Evolutionary conservation across 1,140 invertebrate species (phyloP).

Genomic region (Onthophagus taurus): DNA sequence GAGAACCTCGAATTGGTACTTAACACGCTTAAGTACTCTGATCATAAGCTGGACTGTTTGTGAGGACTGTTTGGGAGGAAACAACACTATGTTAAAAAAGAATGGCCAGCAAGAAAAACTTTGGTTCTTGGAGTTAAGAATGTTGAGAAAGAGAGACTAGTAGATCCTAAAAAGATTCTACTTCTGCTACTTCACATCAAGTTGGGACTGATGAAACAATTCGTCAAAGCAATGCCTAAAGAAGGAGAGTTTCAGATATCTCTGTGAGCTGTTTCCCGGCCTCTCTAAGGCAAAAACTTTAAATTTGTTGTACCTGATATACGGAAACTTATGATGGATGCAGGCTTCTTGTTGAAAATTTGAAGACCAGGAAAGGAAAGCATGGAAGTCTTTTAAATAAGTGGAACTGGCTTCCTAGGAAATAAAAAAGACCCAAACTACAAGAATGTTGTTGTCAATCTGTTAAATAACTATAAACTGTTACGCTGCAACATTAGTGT

Average conservation of each 20-base stretch:
- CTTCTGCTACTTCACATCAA: slow-evolving; percentile 31
- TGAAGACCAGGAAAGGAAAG: slow-evolving; percentile 14
- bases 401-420: slow-evolving; percentile 10
- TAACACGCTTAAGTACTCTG: slow-evolving; percentile 12
- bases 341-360: slow-evolving; percentile 14
- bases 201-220: slow-evolving; percentile 30
- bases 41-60: slow-evolving; percentile 29
- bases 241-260: slow-evolving; percentile 25
- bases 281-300: slow-evolving; percentile 26
- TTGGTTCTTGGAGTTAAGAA: slow-evolving; percentile 1
- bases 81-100: slow-evolving; percentile 29
- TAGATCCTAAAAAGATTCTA: slow-evolving; percentile 4
- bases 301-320: slow-evolving; percentile 24
- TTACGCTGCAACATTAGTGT: slow-evolving; percentile 15
- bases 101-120: slow-evolving; percentile 20
- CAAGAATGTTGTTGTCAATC: slow-evolving; percentile 4
- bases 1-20: slow-evolving; percentile 27
- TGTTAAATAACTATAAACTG: neutral
- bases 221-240: slow-evolving; percentile 29
- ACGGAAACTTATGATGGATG: slow-evolving; percentile 21
- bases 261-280: slow-evolving; percentile 24
- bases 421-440: slow-evolving; percentile 16
- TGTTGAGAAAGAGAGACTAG: slow-evolving; percentile 5
- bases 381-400: slow-evolving; percentile 13
- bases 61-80: slow-evolving; percentile 32